phyloP scores from a whole-genome alignment of 2,888 invertebrate species.

The Anodontia alba region DNA sequence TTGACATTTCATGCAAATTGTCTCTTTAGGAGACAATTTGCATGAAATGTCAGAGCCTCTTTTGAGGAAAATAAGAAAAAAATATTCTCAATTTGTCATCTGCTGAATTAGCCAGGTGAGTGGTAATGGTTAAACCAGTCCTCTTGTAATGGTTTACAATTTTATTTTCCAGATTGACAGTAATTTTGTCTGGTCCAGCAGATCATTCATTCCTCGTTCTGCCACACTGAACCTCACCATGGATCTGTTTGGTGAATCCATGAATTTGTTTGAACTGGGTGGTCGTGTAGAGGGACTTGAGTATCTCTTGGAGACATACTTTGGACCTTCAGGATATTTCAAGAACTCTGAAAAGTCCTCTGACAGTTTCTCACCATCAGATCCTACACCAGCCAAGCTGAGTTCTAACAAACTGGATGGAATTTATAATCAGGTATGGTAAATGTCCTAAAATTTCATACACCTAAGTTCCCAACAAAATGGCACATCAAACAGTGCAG shows the following conservation, averaged over 20 bases:
- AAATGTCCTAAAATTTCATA: too few species aligned
- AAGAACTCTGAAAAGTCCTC: conserved; percentile 72
- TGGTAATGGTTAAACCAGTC: too few species aligned
- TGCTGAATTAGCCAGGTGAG: too few species aligned
- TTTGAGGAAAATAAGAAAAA: too few species aligned
- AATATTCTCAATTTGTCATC: too few species aligned
- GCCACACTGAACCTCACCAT: conserved; percentile 84
- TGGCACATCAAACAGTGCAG: too few species aligned
- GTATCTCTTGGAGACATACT: conserved; percentile 91
- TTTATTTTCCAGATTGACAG: conserved; percentile 73
- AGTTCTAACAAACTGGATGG: conserved; percentile 66
- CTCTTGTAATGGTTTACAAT: too few species aligned
- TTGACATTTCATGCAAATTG: too few species aligned
- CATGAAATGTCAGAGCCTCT: too few species aligned
- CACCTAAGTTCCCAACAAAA: too few species aligned
- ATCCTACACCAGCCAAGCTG: conserved; percentile 80
- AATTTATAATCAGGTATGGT: conserved; percentile 71
- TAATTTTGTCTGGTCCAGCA: conserved; percentile 83
- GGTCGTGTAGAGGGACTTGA: conserved; percentile 95
- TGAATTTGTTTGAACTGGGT: conserved; percentile 93
- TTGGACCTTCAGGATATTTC: conserved; percentile 89
- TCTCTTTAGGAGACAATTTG: too few species aligned
- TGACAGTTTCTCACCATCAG: conserved; percentile 50
- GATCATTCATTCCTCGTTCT: conserved; percentile 83
- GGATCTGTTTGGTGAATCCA: conserved; percentile 90